These are phyloP conservation scores for Dryadula phaetusa DNA, from an alignment of 2,888 invertebrate genomes.

Conservation along the genomic window DNA sequence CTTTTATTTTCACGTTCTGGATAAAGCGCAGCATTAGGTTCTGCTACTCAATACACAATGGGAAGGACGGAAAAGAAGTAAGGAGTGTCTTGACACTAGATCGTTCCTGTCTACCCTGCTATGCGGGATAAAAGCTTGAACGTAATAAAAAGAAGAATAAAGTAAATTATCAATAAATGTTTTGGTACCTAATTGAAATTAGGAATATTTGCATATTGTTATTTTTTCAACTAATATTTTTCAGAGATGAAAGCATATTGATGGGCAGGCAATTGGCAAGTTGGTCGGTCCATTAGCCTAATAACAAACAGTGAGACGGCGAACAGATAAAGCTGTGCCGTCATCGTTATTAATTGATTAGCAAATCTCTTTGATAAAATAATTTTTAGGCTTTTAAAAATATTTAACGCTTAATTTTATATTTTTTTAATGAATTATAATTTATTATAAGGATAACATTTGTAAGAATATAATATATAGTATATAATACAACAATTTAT, in stretches of 20 bases:
- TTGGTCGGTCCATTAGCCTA: constrained; percentile 73
- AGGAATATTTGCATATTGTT: too few relatives aligned
- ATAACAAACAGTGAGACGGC: constrained; percentile 75
- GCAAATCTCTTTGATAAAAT: constrained; percentile 47
- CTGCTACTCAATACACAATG: too few relatives aligned
- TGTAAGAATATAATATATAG: too few relatives aligned
- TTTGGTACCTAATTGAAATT: neutral
- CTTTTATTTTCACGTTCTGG: too few relatives aligned
- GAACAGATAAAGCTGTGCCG: constrained; percentile 73
- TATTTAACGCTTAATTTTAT: neutral
- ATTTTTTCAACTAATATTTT: neutral
- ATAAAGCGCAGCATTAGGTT: too few relatives aligned
- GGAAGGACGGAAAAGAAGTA: too few relatives aligned
- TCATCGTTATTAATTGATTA: constrained; percentile 75
- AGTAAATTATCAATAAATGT: too few relatives aligned
- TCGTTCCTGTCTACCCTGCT: too few relatives aligned
- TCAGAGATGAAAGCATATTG: constrained; percentile 52
- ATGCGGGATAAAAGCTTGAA: too few relatives aligned
- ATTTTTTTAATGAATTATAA: neutral
- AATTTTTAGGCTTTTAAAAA: constrained; percentile 7
- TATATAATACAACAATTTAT: too few relatives aligned
- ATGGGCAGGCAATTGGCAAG: constrained; percentile 55
- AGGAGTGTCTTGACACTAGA: too few relatives aligned
- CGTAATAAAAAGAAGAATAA: too few relatives aligned
- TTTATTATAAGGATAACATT: neutral